These are phyloP conservation scores for Plotosus lineatus DNA, from an alignment of 2,113 vertebrate species.

Conservation along the genomic window DNA sequence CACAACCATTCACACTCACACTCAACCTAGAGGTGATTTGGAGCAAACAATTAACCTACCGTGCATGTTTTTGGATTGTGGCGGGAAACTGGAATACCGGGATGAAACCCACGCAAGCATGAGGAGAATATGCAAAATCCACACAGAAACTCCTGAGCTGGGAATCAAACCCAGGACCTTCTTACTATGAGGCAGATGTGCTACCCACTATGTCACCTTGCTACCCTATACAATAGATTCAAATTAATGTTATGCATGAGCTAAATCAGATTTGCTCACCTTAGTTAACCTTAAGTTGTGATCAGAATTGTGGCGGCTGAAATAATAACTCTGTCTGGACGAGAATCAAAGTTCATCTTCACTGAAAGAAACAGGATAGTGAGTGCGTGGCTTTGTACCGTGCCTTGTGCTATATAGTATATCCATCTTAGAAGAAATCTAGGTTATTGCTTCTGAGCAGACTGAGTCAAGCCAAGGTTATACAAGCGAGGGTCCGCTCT, in stretches of 20 bases:
- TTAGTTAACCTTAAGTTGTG: background rate
- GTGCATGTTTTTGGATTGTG: too few species aligned
- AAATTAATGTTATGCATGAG: background rate
- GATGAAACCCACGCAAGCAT: too few species aligned
- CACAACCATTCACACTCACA: too few species aligned
- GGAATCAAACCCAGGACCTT: too few species aligned
- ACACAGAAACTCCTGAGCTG: too few species aligned
- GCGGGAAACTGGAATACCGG: too few species aligned
- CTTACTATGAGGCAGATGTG: too few species aligned
- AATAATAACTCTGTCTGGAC: background rate
- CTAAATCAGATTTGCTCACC: background rate
- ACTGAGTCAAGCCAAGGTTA: conserved; percentile 7
- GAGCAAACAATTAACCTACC: too few species aligned
- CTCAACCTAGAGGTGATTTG: too few species aligned
- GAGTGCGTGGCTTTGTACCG: background rate
- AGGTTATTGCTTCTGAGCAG: background rate
- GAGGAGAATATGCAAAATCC: too few species aligned
- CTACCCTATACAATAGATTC: too few species aligned
- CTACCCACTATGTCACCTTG: too few species aligned
- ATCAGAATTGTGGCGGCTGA: background rate
- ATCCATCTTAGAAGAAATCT: background rate
- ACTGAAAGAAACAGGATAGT: background rate
- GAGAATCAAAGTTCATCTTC: background rate
- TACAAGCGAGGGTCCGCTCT: background rate
- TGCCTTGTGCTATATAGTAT: background rate